Evolutionary conservation across 2,888 invertebrate genomes (phyloP).

Genomic region (Allolobophora icterica): DNA sequence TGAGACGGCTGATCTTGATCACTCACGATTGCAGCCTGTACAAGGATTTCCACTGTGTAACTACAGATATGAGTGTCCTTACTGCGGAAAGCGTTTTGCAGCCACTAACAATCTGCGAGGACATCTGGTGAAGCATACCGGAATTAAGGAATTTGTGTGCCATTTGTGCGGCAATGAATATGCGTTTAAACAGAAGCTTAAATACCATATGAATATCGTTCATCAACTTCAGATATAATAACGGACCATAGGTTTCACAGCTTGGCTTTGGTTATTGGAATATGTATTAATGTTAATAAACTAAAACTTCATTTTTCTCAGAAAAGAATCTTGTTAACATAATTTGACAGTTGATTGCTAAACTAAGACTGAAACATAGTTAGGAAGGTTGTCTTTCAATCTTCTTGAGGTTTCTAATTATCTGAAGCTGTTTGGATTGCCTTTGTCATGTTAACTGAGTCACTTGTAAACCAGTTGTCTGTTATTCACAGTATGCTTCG

Average conservation of each 20-base stretch:
- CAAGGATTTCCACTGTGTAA: neutral
- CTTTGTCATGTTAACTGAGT: neutral
- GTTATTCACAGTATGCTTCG: neutral
- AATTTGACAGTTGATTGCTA: neutral
- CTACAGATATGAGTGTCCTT: conserved; percentile 30
- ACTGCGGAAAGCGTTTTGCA: conserved; percentile 28
- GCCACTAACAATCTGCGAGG: conserved; percentile 35
- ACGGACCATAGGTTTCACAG: neutral
- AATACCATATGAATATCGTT: conserved; percentile 13
- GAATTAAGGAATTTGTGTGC: conserved; percentile 32
- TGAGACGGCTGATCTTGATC: conserved; percentile 1
- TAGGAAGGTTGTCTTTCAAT: neutral
- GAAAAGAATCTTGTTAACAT: neutral
- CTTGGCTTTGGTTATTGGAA: neutral
- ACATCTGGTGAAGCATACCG: conserved; percentile 34
- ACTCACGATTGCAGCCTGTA: neutral
- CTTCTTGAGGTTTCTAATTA: neutral
- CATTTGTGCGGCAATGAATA: conserved; percentile 29
- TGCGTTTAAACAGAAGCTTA: conserved; percentile 30
- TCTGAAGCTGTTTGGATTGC: neutral
- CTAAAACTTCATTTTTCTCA: neutral
- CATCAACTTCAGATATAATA: neutral
- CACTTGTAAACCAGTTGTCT: neutral
- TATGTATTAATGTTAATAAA: neutral
- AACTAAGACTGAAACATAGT: neutral